Evolutionary conservation across 1,140 invertebrate genomes (phyloP).

Genomic region (Hylyphantes graminicola): DNA sequence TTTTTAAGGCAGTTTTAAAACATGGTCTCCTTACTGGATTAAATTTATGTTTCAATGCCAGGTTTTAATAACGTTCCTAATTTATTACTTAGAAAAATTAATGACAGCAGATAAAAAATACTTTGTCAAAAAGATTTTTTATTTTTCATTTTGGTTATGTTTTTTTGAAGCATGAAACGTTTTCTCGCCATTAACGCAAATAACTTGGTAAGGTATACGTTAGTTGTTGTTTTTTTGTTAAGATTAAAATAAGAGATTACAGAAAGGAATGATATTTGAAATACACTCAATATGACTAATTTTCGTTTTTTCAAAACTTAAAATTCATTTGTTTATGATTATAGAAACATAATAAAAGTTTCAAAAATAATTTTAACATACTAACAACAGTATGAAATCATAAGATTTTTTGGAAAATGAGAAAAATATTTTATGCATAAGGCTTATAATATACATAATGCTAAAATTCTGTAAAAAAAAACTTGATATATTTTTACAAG

Average conservation of each 20-base stretch:
- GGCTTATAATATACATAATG: too few species aligned
- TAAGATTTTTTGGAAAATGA: too few species aligned
- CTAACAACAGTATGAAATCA: too few species aligned
- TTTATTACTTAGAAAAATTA: conserved; percentile 50
- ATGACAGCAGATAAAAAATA: conserved; percentile 14
- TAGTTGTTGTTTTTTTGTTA: conserved; percentile 31
- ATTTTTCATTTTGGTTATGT: conserved; percentile 14
- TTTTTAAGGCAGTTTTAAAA: conserved; percentile 29
- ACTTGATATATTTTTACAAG: too few species aligned
- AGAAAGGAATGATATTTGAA: not conserved
- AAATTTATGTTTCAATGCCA: conserved; percentile 41
- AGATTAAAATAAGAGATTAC: not conserved
- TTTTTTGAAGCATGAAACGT: conserved; percentile 18
- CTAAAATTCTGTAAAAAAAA: too few species aligned
- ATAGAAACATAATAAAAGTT: too few species aligned
- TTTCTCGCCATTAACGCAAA: conserved; percentile 38
- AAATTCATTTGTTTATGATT: too few species aligned
- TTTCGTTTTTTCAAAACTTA: too few species aligned
- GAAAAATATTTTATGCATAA: too few species aligned
- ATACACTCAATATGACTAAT: too few species aligned
- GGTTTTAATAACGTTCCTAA: conserved; percentile 43
- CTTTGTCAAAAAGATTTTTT: conserved; percentile 27
- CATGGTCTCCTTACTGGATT: conserved; percentile 14
- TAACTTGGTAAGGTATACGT: conserved; percentile 20
- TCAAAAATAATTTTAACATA: too few species aligned